Percentiles rank a stretch among this genome's conserved stretches.
phyloP scores from a whole-genome alignment of 1,140 invertebrate species.

The Proctacanthus coquilletti region DNA sequence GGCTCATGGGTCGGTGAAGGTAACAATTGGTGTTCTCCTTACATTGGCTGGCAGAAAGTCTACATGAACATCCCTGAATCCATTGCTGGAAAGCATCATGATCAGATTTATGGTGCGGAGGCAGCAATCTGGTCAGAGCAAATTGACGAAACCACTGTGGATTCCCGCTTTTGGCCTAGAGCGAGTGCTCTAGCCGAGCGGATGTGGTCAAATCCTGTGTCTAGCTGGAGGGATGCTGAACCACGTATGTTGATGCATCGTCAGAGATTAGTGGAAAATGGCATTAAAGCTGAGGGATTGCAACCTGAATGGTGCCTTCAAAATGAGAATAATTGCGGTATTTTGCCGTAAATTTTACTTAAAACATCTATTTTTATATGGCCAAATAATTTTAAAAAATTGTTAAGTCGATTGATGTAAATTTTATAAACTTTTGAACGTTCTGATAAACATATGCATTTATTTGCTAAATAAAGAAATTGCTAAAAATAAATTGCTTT shows the following conservation, averaged over 20 bases:
- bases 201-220: constrained; percentile 53
- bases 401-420: not conserved
- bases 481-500: not conserved
- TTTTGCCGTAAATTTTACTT: constrained; percentile 5
- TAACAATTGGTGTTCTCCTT: constrained; percentile 76
- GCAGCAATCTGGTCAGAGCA: constrained; percentile 72
- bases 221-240: constrained; percentile 45
- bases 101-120: constrained; percentile 52
- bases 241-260: constrained; percentile 50
- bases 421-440: not conserved
- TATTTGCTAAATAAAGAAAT: constrained; percentile 2
- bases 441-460: not conserved
- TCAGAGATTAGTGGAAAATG: constrained; percentile 48
- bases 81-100: constrained; percentile 36
- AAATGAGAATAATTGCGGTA: constrained; percentile 52
- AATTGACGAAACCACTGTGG: constrained; percentile 44
- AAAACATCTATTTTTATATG: constrained; percentile 4
- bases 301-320: constrained; percentile 71
- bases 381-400: not conserved
- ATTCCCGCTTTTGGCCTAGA: constrained; percentile 60
- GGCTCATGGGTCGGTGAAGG: constrained; percentile 43
- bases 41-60: constrained; percentile 75
- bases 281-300: constrained; percentile 49
- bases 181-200: constrained; percentile 65
- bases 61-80: constrained; percentile 55